These are phyloP conservation scores for Pantherophis vulpinus DNA, from an alignment of 2,797 vertebrate species.

Conservation along the genomic window DNA sequence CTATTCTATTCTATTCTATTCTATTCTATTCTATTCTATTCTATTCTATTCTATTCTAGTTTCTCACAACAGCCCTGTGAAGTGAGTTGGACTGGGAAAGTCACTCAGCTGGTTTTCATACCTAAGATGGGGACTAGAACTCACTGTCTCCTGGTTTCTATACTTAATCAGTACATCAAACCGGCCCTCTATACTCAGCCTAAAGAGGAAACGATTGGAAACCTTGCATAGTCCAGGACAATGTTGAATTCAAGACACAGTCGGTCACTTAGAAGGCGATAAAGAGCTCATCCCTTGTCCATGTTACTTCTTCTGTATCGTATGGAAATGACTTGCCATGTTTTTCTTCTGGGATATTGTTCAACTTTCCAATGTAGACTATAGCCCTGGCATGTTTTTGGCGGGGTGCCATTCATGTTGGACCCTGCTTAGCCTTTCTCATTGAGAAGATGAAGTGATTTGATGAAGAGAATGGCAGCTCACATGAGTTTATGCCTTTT, in stretches of 20 bases:
- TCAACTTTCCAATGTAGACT: background rate
- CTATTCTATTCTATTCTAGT: no score
- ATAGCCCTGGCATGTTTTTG: background rate
- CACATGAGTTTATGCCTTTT: background rate
- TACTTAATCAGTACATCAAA: background rate
- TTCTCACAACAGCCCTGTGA: background rate
- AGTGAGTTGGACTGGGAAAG: background rate
- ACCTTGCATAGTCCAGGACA: background rate
- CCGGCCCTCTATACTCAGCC: background rate
- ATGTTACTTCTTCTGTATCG: background rate
- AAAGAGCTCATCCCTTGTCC: background rate
- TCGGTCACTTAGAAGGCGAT: background rate
- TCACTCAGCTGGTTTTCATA: background rate
- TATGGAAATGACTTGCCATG: background rate
- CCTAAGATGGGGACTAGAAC: no score
- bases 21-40: no score
- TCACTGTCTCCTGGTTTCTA: no score
- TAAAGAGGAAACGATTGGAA: background rate
- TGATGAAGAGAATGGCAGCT: background rate
- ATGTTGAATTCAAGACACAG: background rate
- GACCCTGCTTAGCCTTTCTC: background rate
- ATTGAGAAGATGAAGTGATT: background rate
- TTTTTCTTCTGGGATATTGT: background rate
- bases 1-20: no score
- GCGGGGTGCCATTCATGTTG: background rate